A percentile compares a stretch with the other conserved stretches of the same genome.
Evolutionary conservation across 2,797 vertebrate genomes (phyloP).

Genomic region (Anguilla obscura): DNA sequence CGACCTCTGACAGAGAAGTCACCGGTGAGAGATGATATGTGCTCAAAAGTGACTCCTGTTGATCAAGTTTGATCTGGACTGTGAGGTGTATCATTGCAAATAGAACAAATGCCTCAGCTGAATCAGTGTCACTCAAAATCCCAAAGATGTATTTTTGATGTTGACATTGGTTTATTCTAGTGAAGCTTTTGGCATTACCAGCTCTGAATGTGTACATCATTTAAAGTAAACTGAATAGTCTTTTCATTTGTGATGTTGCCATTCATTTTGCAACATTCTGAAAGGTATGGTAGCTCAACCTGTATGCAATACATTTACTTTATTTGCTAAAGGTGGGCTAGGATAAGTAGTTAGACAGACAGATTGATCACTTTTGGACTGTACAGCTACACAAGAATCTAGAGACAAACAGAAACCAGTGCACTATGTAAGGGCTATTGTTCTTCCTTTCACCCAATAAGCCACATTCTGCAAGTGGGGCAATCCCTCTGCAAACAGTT

Average conservation of each 20-base stretch:
- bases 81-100: not conserved
- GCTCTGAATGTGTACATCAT: not conserved
- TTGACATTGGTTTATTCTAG: not conserved
- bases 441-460: constrained; percentile 55
- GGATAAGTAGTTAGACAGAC: constrained; percentile 63
- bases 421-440: constrained; percentile 48
- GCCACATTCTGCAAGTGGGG: constrained; percentile 66
- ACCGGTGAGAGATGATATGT: too few species aligned
- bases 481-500: constrained; percentile 76
- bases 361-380: constrained; percentile 53
- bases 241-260: constrained; percentile 25
- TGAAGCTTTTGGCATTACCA: not conserved
- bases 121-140: not conserved
- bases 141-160: not conserved
- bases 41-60: too few species aligned
- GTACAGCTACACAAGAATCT: constrained; percentile 65
- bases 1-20: too few species aligned
- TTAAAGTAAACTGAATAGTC: constrained; percentile 47
- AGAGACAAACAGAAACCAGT: constrained; percentile 64
- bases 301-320: constrained; percentile 14
- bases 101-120: not conserved
- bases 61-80: not conserved
- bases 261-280: constrained; percentile 51
- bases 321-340: constrained; percentile 51
- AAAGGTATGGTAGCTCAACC: constrained; percentile 21